A percentile compares a stretch with the other conserved stretches of the same genome.
Evolutionary conservation across 2,113 vertebrate species (phyloP).

Genomic region (Phyllopteryx taeniolatus): DNA sequence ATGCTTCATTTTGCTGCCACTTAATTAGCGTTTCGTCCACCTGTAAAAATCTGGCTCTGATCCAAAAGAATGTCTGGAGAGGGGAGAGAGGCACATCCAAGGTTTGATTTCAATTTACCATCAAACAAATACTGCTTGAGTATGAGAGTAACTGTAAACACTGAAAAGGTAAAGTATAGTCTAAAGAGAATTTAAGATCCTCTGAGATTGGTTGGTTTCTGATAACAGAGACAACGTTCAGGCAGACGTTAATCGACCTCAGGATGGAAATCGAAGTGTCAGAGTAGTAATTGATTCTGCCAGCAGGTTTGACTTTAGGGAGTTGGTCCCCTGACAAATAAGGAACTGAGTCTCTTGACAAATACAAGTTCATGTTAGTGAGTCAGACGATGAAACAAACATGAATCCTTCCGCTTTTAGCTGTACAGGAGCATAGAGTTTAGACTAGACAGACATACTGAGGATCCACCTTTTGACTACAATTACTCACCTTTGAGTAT

Average conservation of each 20-base stretch:
- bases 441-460: neutral
- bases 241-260: slow-evolving; percentile 1
- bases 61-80: slow-evolving; percentile 60
- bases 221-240: slow-evolving; percentile 6
- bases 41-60: slow-evolving; percentile 59
- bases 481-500: neutral
- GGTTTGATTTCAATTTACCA: slow-evolving; percentile 56
- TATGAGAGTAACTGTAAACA: slow-evolving; percentile 22
- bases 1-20: slow-evolving; percentile 63
- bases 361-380: slow-evolving; percentile 7
- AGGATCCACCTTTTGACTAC: neutral
- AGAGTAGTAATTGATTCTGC: slow-evolving; percentile 20
- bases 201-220: neutral
- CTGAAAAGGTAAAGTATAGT: slow-evolving; percentile 15
- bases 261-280: slow-evolving; percentile 11
- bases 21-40: slow-evolving; percentile 68
- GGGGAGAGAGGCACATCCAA: slow-evolving; percentile 39
- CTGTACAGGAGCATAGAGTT: neutral
- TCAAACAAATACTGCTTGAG: slow-evolving; percentile 45
- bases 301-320: slow-evolving; percentile 25
- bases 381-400: slow-evolving; percentile 4
- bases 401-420: neutral
- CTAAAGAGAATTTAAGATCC: slow-evolving; percentile 15
- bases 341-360: slow-evolving; percentile 6
- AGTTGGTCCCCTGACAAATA: slow-evolving; percentile 23